phyloP scores from a whole-genome alignment of 2,888 invertebrate genomes.

The Diarsia dahlii region DNA sequence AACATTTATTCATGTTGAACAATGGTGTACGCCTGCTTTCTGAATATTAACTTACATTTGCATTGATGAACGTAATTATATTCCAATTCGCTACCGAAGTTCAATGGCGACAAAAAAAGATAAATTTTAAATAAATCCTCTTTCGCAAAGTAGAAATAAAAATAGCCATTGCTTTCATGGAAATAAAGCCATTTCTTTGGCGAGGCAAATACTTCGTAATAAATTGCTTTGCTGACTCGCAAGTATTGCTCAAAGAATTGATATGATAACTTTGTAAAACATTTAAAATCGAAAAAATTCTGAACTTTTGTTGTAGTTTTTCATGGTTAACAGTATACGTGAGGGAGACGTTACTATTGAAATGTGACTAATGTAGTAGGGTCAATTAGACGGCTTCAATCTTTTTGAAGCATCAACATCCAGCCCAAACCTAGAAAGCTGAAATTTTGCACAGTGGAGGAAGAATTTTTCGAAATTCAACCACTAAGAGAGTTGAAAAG shows the following conservation, averaged over 20 bases:
- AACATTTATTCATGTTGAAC: constrained; percentile 41
- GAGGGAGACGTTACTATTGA: too few relatives aligned
- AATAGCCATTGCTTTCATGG: constrained; percentile 33
- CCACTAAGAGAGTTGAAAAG: too few relatives aligned
- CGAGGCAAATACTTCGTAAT: constrained; percentile 31
- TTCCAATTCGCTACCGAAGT: constrained; percentile 29
- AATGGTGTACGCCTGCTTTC: constrained; percentile 25
- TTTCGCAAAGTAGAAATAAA: constrained; percentile 36
- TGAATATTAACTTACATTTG: constrained; percentile 25
- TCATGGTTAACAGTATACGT: too few relatives aligned
- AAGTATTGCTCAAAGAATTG: constrained; percentile 36
- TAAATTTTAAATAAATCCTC: constrained; percentile 28
- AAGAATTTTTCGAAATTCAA: too few relatives aligned
- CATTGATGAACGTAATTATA: constrained; percentile 32
- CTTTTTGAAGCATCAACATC: too few relatives aligned
- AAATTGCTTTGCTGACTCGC: constrained; percentile 40
- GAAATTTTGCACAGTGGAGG: too few relatives aligned
- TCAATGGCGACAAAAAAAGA: constrained; percentile 1
- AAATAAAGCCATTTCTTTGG: constrained; percentile 30
- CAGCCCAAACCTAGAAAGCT: too few relatives aligned
- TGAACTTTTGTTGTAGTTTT: background rate
- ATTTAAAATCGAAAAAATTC: constrained; percentile 13
- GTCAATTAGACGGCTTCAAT: too few relatives aligned
- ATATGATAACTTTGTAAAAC: constrained; percentile 30
- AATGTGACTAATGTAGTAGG: too few relatives aligned